phyloP scores from a whole-genome alignment of 2,888 invertebrate species.

The Mythimna albipuncta region DNA sequence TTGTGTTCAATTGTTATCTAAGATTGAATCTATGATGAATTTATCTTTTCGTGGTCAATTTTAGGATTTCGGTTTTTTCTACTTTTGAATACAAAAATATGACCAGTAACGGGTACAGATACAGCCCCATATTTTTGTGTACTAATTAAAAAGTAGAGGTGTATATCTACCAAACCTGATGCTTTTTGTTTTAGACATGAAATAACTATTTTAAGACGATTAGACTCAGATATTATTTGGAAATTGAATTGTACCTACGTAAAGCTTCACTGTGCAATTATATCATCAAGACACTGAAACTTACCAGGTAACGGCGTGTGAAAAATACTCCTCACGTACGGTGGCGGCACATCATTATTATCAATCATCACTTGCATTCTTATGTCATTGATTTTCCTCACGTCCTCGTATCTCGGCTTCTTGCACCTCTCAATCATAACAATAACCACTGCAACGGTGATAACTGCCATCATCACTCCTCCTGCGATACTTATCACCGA shows the following conservation, averaged over 20 bases:
- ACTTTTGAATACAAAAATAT: too few species aligned
- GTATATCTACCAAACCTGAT: too few species aligned
- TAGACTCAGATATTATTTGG: neutral
- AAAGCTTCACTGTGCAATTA: neutral
- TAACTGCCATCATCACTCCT: slow-evolving; percentile 88
- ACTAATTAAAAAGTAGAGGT: too few species aligned
- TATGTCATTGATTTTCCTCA: slow-evolving; percentile 85
- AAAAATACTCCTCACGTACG: slow-evolving; percentile 90
- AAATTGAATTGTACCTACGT: too few species aligned
- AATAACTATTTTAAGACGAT: neutral
- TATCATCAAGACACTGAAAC: slow-evolving; percentile 4
- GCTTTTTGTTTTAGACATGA: too few species aligned
- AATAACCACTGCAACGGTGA: slow-evolving; percentile 87
- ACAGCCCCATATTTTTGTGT: too few species aligned
- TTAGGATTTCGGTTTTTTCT: too few species aligned
- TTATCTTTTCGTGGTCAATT: too few species aligned
- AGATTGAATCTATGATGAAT: too few species aligned
- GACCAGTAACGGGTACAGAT: too few species aligned
- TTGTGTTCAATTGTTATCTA: too few species aligned
- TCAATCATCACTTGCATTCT: slow-evolving; percentile 87
- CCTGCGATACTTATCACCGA: slow-evolving; percentile 89
- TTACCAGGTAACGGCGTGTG: slow-evolving; percentile 91
- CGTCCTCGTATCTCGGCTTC: slow-evolving; percentile 82
- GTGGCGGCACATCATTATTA: slow-evolving; percentile 85
- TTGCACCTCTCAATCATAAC: slow-evolving; percentile 87